Conservation (phyloP, 2,113 vertebrate genomes). For the Leptodactylus fuscus region DNA sequence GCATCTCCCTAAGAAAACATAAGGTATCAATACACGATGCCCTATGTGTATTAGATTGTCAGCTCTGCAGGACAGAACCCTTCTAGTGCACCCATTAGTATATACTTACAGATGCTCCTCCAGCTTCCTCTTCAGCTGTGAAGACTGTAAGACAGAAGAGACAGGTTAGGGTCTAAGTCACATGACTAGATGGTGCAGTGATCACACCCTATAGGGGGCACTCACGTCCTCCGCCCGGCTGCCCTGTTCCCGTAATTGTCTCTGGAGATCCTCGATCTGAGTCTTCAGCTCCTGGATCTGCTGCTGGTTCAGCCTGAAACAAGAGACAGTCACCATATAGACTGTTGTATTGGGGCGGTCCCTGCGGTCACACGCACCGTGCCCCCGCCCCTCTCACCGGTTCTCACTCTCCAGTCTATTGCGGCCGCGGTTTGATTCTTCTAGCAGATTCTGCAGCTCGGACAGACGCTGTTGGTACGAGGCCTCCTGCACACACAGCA, state of each 20-base stretch:
- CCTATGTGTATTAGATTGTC: background rate
- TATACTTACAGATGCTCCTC: constrained; percentile 91
- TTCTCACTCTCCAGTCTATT: constrained; percentile 83
- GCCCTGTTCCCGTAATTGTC: constrained; percentile 82
- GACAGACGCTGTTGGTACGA: constrained; percentile 76
- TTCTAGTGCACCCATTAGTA: background rate
- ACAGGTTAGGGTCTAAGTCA: background rate
- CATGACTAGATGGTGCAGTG: background rate
- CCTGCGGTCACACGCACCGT: background rate
- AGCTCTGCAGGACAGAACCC: background rate
- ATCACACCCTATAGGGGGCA: constrained; percentile 45
- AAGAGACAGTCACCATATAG: background rate
- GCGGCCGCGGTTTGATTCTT: constrained; percentile 81
- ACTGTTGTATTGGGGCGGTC: too few relatives aligned
- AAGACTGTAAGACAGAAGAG: constrained; percentile 71
- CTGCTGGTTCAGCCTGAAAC: constrained; percentile 81
- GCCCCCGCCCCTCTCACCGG: constrained; percentile 69
- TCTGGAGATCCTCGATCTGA: constrained; percentile 87
- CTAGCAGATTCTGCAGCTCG: constrained; percentile 79
- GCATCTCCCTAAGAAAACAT: constrained; percentile 78
- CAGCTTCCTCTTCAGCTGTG: constrained; percentile 85
- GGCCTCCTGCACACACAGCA: constrained; percentile 84
- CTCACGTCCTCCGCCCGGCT: constrained; percentile 87
- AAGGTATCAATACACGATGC: too few relatives aligned
- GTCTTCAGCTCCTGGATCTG: constrained; percentile 81